Conservation (phyloP, 2,113 vertebrate species). For the Regulus satrapa region DNA sequence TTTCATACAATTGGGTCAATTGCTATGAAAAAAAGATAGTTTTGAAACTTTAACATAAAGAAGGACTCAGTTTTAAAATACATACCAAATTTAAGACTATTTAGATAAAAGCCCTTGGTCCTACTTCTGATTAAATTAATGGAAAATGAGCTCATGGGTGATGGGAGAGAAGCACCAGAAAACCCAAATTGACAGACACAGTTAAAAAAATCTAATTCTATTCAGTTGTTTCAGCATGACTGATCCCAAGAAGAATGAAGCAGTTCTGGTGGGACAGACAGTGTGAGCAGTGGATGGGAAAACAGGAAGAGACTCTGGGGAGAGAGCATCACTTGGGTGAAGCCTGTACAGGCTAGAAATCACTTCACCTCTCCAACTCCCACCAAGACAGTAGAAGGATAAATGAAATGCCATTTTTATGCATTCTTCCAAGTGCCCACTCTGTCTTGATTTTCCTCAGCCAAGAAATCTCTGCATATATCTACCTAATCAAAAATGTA, state of each 20-base stretch:
- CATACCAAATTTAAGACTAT: neutral
- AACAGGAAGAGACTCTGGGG: conserved; percentile 20
- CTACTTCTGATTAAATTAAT: neutral
- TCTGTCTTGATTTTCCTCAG: neutral
- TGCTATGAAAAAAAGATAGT: neutral
- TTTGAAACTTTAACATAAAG: neutral
- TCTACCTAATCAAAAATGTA: neutral
- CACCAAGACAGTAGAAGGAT: conserved; percentile 30
- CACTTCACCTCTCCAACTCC: conserved; percentile 20
- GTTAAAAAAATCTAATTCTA: neutral
- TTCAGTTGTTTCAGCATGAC: neutral
- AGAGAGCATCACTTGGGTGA: neutral
- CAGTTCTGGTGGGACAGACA: neutral
- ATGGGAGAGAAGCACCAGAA: neutral
- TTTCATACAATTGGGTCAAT: neutral
- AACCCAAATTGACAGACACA: neutral
- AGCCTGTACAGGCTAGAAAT: neutral
- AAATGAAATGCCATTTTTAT: conserved; percentile 31
- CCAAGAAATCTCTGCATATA: neutral
- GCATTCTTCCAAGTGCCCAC: neutral
- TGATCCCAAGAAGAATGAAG: neutral
- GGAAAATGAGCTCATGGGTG: neutral
- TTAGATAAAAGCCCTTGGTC: neutral
- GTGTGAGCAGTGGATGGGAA: conserved; percentile 44
- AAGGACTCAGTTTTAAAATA: neutral